Base-by-base conservation (phyloP, 2,888 invertebrate species). In the Hololepta plana region DNA sequence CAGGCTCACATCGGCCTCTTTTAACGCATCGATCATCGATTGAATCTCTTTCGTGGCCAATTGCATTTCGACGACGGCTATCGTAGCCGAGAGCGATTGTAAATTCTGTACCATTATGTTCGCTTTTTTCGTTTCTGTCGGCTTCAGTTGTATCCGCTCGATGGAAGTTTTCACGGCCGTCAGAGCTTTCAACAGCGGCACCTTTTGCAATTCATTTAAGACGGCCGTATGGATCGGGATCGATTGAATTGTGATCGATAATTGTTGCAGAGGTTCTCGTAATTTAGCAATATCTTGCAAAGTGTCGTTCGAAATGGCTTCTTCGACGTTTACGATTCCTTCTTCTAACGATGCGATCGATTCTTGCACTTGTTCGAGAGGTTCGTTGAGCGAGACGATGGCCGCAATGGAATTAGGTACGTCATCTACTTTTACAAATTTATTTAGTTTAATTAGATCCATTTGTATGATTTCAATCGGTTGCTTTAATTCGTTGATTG, bases 201-300 rank as follows among this genome's bases (percentile, higher is more conserved):
- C 19, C 7, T 24, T 31, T 16, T 29, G 24, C 2, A 30, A 4
- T 13, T 35, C 24, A 24, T 28, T 26, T 2, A 32, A 10, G n/a
- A 32, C 26, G 6, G 4, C 21, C 2, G 16, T 19, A 9, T 15
- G 15, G 15, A 3, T 8, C 15, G 8, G n/a, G 6, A 20, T 21
- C 30, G 27, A 24, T 24, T 27, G 25, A 28, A 34, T 27, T 14
- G 23, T 30, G 17, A 28, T 26, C 22, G 30, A 32, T 28, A 34
- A 31, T 28, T 31, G 24, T 14, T 30, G 33, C 15, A 33, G 12
- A 24, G 33, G 29, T 27, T 29, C 31, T 21, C 22, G 17, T 20
- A 33, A 26, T 15, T 12, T 13, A 10, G 21, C 23, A 8, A 32
- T 10, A 8, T 13, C 19, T 7, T 26, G 24, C 13, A 19, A 17